phyloP scores from a whole-genome alignment of 2,113 vertebrate genomes.

The Recurvirostra avosetta region DNA sequence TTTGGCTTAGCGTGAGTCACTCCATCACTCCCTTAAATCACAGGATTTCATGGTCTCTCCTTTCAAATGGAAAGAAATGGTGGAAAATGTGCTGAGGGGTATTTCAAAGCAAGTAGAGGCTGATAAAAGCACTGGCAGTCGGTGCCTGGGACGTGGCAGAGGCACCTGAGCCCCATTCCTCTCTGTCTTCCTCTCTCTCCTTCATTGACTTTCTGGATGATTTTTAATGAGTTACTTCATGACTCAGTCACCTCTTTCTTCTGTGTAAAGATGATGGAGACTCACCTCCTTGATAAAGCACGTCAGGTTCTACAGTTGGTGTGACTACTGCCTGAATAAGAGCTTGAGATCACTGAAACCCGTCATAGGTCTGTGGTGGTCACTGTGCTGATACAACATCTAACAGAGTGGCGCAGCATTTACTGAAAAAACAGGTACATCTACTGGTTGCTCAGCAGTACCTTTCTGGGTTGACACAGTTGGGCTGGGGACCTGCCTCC shows the following conservation, averaged over 20 bases:
- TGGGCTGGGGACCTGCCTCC: background rate
- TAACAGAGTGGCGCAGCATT: background rate
- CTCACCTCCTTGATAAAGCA: conserved; percentile 16
- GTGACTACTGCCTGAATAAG: conserved; percentile 26
- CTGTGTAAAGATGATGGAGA: background rate
- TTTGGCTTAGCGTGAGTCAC: conserved; percentile 4
- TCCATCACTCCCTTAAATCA: background rate
- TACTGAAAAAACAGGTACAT: background rate
- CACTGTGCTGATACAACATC: background rate
- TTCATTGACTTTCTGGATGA: background rate
- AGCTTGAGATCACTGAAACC: conserved; percentile 10
- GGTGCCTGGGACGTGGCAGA: background rate
- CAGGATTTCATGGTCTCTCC: background rate
- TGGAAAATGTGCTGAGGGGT: background rate
- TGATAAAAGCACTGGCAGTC: background rate
- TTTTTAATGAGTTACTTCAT: background rate
- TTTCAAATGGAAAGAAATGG: background rate
- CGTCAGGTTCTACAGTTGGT: background rate
- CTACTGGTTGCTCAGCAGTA: background rate
- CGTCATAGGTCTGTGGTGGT: background rate
- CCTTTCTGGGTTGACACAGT: background rate
- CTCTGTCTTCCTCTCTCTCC: background rate
- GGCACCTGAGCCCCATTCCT: background rate
- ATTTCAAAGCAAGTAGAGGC: background rate
- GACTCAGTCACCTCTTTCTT: background rate